Conservation (phyloP, 1,140 invertebrate species). For the Hyles euphorbiae region DNA sequence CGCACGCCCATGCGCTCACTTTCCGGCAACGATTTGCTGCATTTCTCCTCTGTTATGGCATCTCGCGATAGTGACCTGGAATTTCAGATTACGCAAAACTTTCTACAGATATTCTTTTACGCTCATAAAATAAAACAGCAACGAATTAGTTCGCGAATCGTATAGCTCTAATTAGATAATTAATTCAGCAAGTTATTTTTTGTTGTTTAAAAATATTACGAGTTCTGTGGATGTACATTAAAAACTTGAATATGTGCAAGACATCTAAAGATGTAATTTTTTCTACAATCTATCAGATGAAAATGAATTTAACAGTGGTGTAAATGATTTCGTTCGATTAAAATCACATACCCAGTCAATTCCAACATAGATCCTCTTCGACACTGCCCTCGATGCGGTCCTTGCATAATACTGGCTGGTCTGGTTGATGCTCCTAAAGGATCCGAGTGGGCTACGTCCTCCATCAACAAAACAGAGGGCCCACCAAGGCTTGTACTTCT, state of each 20-base stretch:
- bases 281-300: no score
- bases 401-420: slow-evolving; percentile 69
- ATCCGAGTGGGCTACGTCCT: slow-evolving; percentile 74
- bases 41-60: slow-evolving; percentile 72
- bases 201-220: no score
- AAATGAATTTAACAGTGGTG: no score
- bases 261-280: no score
- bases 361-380: slow-evolving; percentile 82
- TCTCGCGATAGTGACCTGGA: slow-evolving; percentile 68
- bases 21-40: slow-evolving; percentile 69
- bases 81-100: slow-evolving; percentile 6
- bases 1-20: slow-evolving; percentile 68
- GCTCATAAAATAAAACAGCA: no score
- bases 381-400: slow-evolving; percentile 78
- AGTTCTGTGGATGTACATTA: no score
- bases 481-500: slow-evolving; percentile 69
- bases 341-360: slow-evolving; percentile 77
- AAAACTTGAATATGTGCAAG: no score
- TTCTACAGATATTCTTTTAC: not conserved
- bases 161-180: no score
- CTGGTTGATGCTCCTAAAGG: slow-evolving; percentile 75
- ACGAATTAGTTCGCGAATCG: no score
- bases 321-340: no score
- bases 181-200: no score
- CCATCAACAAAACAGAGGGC: slow-evolving; percentile 74